These are phyloP conservation scores for Peromyscus leucopus DNA, from an alignment of 2,113 vertebrate genomes.

Conservation along the genomic window DNA sequence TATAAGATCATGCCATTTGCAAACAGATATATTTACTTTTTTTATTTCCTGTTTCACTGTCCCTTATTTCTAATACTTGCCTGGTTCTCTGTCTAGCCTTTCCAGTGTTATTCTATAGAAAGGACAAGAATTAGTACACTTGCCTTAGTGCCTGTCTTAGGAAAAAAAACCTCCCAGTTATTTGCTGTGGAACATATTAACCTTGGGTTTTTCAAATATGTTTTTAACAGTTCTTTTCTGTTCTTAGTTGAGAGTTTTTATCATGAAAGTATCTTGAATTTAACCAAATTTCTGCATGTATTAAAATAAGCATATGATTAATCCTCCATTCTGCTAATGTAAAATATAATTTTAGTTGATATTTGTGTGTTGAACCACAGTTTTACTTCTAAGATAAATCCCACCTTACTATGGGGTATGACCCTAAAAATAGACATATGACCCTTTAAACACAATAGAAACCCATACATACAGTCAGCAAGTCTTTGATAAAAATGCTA, in stretches of 20 bases:
- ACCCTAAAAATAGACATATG: not conserved
- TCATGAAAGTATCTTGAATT: not conserved
- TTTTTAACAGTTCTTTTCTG: not conserved
- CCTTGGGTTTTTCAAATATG: not conserved
- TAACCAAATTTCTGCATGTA: not conserved
- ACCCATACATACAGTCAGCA: not conserved
- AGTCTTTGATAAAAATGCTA: not conserved
- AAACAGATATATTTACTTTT: not conserved
- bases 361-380: not conserved
- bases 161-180: not conserved
- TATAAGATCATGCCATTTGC: not conserved
- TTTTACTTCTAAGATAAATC: not conserved
- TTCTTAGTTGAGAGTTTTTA: not conserved
- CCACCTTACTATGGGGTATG: not conserved
- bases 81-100: not conserved
- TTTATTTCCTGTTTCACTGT: not conserved
- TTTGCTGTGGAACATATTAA: not conserved
- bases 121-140: not conserved
- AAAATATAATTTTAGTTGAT: not conserved
- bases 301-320: not conserved
- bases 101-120: not conserved
- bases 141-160: not conserved
- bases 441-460: not conserved
- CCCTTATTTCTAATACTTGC: not conserved
- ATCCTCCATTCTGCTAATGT: not conserved